Conservation (phyloP, 2,113 vertebrate species). For the Malaclemys terrapin region DNA sequence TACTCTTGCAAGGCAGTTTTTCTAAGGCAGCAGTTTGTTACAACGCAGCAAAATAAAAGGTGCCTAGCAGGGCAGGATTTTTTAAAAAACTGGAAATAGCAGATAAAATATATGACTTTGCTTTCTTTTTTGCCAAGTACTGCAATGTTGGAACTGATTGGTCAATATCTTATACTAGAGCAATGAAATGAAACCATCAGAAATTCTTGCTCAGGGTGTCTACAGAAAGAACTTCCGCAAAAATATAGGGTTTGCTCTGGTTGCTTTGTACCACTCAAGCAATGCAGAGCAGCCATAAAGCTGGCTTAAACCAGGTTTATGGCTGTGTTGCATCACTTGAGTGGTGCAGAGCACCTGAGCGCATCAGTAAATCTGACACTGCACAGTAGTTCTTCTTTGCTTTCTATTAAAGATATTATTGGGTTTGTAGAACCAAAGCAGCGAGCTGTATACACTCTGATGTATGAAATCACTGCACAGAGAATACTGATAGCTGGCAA, state of each 20-base stretch:
- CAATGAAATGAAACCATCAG: constrained; percentile 10
- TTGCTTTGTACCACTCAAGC: neutral
- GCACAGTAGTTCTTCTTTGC: neutral
- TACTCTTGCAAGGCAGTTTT: neutral
- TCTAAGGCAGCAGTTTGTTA: neutral
- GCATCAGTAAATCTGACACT: neutral
- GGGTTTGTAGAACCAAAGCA: neutral
- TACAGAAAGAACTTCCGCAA: neutral
- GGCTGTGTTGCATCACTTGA: neutral
- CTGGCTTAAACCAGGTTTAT: neutral
- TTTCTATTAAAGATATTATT: constrained; percentile 10
- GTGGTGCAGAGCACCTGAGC: neutral
- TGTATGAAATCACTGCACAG: constrained; percentile 22
- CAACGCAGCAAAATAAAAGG: neutral
- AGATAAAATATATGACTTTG: neutral
- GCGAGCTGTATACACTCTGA: neutral
- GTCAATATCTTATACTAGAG: neutral
- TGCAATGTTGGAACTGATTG: neutral
- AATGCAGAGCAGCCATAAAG: neutral
- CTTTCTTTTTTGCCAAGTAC: neutral
- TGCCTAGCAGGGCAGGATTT: neutral
- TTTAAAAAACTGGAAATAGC: neutral
- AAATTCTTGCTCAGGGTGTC: neutral
- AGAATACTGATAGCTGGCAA: constrained; percentile 16
- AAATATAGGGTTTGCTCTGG: neutral